Conservation (phyloP, 1,140 invertebrate species). For the Limonius californicus region DNA sequence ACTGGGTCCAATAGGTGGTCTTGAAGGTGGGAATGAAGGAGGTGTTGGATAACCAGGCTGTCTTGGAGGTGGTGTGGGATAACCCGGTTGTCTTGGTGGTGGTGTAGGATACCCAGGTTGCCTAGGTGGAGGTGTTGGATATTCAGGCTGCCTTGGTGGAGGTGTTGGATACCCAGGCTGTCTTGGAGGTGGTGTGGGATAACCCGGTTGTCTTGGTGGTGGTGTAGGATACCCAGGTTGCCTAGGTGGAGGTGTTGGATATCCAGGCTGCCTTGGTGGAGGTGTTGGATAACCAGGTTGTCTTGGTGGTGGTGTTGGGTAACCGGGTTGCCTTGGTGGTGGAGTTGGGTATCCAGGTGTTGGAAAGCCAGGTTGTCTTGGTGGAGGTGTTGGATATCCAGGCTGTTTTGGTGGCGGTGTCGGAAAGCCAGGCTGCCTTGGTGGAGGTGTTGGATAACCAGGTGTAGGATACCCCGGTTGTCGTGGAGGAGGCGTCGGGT, state of each 20-base stretch:
- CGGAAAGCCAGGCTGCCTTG: background rate
- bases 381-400: background rate
- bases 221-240: too few relatives aligned
- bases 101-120: slow-evolving; percentile 14
- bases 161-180: too few relatives aligned
- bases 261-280: too few relatives aligned
- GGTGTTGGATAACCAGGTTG: too few relatives aligned
- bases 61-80: background rate
- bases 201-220: too few relatives aligned
- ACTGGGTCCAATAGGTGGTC: slow-evolving; percentile 36
- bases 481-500: background rate
- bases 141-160: background rate
- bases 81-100: background rate
- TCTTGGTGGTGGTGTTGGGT: too few relatives aligned
- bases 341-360: too few relatives aligned
- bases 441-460: background rate
- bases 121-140: background rate
- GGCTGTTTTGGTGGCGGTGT: background rate
- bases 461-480: background rate
- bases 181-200: too few relatives aligned
- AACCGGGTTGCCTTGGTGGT: too few relatives aligned
- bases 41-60: slow-evolving; percentile 19
- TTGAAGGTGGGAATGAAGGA: slow-evolving; percentile 19
- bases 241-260: too few relatives aligned
- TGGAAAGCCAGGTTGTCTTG: background rate